These are phyloP conservation scores for Nesogale talazaci DNA, from an alignment of 2,113 vertebrate species.

Conservation along the genomic window DNA sequence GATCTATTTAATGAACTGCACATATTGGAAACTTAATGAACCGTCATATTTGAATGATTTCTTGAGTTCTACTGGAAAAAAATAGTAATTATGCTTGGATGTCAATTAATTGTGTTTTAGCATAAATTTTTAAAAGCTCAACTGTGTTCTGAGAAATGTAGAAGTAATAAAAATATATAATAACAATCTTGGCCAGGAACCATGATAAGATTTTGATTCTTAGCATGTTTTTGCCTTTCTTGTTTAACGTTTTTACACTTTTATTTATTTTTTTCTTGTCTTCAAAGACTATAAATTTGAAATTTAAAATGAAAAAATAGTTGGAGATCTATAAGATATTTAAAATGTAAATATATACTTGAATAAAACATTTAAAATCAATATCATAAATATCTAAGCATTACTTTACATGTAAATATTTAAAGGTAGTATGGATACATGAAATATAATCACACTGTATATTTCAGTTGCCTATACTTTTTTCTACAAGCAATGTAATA, in stretches of 20 bases:
- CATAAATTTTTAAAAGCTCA: not conserved
- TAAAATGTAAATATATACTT: not conserved
- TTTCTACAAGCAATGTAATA: not conserved
- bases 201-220: not conserved
- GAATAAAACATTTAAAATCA: not conserved
- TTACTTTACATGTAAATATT: not conserved
- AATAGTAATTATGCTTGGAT: not conserved
- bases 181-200: constrained; percentile 11
- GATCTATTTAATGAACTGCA: not conserved
- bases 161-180: not conserved
- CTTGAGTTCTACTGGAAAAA: not conserved
- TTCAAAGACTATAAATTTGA: not conserved
- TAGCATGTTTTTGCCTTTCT: too few species aligned
- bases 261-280: not conserved
- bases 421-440: not conserved
- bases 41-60: not conserved
- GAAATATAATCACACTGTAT: not conserved
- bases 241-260: not conserved
- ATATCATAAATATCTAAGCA: not conserved
- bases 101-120: not conserved
- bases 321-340: not conserved
- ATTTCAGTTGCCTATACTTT: not conserved
- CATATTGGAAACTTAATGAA: not conserved
- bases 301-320: not conserved
- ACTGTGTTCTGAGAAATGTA: not conserved